phyloP scores from a whole-genome alignment of 2,113 vertebrate genomes.

The Coreoperca whiteheadi region DNA sequence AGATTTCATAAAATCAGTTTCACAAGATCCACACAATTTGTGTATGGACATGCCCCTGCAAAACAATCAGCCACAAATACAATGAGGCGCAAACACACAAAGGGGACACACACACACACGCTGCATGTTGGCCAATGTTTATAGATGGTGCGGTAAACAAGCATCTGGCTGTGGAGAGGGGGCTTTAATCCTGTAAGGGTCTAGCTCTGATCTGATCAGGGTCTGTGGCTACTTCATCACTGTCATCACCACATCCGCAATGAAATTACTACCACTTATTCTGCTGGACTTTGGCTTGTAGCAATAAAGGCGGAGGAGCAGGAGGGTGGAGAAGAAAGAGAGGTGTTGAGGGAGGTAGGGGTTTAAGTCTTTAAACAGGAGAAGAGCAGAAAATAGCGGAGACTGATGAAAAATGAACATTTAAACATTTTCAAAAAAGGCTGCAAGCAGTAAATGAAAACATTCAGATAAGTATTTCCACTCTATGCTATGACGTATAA shows the following conservation, averaged over 20 bases:
- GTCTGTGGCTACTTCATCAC: slow-evolving; percentile 78
- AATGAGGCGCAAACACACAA: slow-evolving; percentile 5
- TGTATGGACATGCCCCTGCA: slow-evolving; percentile 23
- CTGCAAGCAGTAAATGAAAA: not conserved
- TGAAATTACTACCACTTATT: slow-evolving; percentile 74
- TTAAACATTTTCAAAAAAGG: not conserved
- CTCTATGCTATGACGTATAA: not conserved
- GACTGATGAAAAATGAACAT: not conserved
- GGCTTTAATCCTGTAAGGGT: slow-evolving; percentile 76
- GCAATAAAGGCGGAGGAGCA: slow-evolving; percentile 21
- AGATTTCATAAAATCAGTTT: slow-evolving; percentile 40
- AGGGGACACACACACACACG: not conserved
- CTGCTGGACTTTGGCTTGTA: slow-evolving; percentile 55
- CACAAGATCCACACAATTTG: slow-evolving; percentile 31
- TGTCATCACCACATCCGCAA: slow-evolving; percentile 80
- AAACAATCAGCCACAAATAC: slow-evolving; percentile 22
- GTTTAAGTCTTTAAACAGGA: not conserved
- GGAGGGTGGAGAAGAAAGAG: not conserved
- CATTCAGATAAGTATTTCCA: not conserved
- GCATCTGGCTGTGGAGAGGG: slow-evolving; percentile 61
- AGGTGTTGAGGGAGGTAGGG: slow-evolving; percentile 13
- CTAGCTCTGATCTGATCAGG: slow-evolving; percentile 76
- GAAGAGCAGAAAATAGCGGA: slow-evolving; percentile 1
- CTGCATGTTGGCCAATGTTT: slow-evolving; percentile 41
- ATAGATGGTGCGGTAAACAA: slow-evolving; percentile 65